Evolutionary conservation across 2,797 vertebrate genomes (phyloP).

Genomic region (Petrocephalus schoutedeni): DNA sequence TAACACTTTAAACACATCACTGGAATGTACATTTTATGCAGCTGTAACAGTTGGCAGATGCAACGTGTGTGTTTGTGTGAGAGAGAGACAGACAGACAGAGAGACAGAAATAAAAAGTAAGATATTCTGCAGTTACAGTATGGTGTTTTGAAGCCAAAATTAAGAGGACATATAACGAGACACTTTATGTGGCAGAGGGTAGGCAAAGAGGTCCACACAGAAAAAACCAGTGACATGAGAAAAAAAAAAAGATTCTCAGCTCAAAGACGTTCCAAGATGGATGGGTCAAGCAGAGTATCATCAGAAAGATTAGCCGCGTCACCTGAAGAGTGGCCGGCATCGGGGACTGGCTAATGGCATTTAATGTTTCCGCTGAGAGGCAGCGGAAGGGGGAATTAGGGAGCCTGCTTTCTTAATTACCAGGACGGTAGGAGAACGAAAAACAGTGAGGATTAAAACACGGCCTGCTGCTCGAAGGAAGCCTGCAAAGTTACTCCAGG

Average conservation of each 20-base stretch:
- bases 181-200: neutral
- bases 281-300: conserved; percentile 30
- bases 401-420: conserved; percentile 42
- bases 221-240: neutral
- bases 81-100: neutral
- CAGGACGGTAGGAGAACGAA: conserved; percentile 16
- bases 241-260: neutral
- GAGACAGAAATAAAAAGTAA: neutral
- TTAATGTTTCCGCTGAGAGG: conserved; percentile 42
- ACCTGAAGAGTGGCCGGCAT: conserved; percentile 35
- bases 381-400: conserved; percentile 41
- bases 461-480: neutral
- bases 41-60: neutral
- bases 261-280: neutral
- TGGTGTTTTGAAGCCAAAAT: neutral
- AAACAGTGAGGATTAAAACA: conserved; percentile 3
- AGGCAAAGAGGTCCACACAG: neutral
- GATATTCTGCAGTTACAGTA: neutral
- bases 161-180: neutral
- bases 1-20: neutral
- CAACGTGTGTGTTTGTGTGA: neutral
- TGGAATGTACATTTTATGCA: neutral
- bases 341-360: conserved; percentile 41
- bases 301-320: conserved; percentile 44
- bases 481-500: neutral